A percentile compares a stretch with the other conserved stretches of the same genome.
Evolutionary conservation across 1,140 invertebrate species (phyloP).

Genomic region (Cyrtorhinus lividipennis): DNA sequence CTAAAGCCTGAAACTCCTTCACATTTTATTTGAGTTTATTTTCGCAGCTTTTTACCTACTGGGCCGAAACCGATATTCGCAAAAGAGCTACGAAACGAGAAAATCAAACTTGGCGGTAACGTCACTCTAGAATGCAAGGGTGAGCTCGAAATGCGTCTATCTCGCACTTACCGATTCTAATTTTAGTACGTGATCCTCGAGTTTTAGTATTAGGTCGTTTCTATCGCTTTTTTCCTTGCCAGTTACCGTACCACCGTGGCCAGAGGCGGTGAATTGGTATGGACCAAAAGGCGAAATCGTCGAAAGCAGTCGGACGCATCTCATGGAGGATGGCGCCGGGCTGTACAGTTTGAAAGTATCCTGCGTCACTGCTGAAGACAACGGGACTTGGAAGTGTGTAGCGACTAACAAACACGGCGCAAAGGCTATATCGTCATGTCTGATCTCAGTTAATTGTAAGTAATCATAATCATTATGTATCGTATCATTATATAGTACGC

Average conservation of each 20-base stretch:
- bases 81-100: conserved; percentile 51
- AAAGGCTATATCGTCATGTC: conserved; percentile 52
- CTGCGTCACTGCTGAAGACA: conserved; percentile 57
- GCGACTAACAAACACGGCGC: conserved; percentile 54
- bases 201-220: not conserved
- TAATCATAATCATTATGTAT: conserved; percentile 2
- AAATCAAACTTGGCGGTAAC: conserved; percentile 57
- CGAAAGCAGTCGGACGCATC: conserved; percentile 43
- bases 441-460: conserved; percentile 55
- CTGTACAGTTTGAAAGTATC: conserved; percentile 58
- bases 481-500: not conserved
- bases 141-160: conserved; percentile 27
- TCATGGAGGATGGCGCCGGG: conserved; percentile 63
- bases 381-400: conserved; percentile 79
- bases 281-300: conserved; percentile 63
- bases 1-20: not conserved
- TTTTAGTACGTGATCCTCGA: not conserved
- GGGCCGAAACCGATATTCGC: conserved; percentile 60
- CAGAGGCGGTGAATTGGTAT: conserved; percentile 62
- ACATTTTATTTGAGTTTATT: not conserved
- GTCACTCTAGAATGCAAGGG: conserved; percentile 56
- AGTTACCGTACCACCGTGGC: conserved; percentile 70
- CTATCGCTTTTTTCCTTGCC: no score
- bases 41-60: conserved; percentile 29
- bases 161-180: not conserved